Evolutionary conservation across 2,888 invertebrate species (phyloP).

Genomic region (Conomelus anceps): DNA sequence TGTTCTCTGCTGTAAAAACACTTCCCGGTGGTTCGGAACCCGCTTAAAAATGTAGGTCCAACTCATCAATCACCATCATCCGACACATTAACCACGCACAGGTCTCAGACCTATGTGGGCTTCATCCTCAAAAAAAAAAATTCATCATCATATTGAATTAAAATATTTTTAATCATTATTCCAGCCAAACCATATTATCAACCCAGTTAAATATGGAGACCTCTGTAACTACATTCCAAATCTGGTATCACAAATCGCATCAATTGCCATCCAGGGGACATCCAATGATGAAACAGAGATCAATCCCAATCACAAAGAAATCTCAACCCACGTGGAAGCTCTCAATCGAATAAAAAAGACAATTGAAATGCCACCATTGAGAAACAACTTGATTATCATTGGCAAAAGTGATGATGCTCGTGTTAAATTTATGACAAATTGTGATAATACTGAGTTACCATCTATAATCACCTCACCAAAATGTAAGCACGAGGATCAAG

Average conservation of each 20-base stretch:
- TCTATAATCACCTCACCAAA: neutral
- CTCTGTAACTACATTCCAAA: neutral
- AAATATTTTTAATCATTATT: neutral
- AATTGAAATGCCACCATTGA: neutral
- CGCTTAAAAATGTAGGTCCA: too few species aligned
- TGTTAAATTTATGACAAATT: neutral
- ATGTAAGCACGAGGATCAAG: neutral
- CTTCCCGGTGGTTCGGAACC: too few species aligned
- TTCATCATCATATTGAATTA: neutral
- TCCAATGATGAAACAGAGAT: neutral
- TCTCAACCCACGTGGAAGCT: neutral
- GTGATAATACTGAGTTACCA: neutral
- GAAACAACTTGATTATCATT: neutral
- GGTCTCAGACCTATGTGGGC: too few species aligned
- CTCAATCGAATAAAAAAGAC: neutral
- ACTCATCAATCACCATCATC: too few species aligned
- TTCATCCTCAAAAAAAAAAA: too few species aligned
- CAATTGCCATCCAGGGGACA: neutral
- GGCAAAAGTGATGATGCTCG: neutral
- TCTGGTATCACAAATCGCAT: neutral
- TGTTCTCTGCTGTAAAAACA: too few species aligned
- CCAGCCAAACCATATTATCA: neutral
- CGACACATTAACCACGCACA: too few species aligned
- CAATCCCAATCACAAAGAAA: neutral
- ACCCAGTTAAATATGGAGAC: neutral